Percentiles rank a stretch among this genome's conserved stretches.
Evolutionary conservation across 37 sponge, comb jelly and placozoan species (phyloP).

Genomic region (Mnemiopsis leidyi): DNA sequence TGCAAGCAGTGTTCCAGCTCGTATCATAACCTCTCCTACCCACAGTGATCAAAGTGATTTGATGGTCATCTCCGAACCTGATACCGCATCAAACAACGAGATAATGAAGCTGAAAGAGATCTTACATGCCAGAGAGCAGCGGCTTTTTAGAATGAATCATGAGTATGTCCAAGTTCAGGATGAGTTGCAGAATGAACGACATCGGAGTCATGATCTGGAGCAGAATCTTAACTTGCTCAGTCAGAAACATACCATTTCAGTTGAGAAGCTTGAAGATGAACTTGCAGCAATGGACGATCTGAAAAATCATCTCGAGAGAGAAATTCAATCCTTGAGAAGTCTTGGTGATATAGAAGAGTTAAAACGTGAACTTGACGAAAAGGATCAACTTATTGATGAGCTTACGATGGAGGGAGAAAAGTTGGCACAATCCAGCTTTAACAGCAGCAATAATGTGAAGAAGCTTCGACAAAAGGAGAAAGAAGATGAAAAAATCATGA

Average conservation of each 20-base stretch:
- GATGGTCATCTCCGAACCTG: not conserved
- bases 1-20: not conserved
- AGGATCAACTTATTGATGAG: constrained; percentile 45
- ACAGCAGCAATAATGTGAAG: constrained; percentile 78
- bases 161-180: constrained; percentile 61
- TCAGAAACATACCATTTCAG: constrained; percentile 8
- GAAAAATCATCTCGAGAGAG: constrained; percentile 6
- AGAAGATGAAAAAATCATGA: constrained; percentile 77
- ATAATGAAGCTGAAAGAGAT: constrained; percentile 18
- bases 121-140: constrained; percentile 49
- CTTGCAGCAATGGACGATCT: constrained; percentile 52
- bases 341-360: not conserved
- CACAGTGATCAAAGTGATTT: constrained; percentile 58
- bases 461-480: constrained; percentile 83
- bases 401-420: constrained; percentile 44
- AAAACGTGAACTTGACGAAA: constrained; percentile 1
- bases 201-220: not conserved
- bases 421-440: constrained; percentile 55
- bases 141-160: constrained; percentile 56
- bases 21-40: constrained; percentile 10
- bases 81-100: constrained; percentile 1
- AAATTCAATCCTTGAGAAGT: not conserved
- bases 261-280: constrained; percentile 3
- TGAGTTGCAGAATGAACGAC: constrained; percentile 32
- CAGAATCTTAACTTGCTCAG: constrained; percentile 56